phyloP scores from a whole-genome alignment of 92 coral and sea anemone species.

The Porites cylindrica region DNA sequence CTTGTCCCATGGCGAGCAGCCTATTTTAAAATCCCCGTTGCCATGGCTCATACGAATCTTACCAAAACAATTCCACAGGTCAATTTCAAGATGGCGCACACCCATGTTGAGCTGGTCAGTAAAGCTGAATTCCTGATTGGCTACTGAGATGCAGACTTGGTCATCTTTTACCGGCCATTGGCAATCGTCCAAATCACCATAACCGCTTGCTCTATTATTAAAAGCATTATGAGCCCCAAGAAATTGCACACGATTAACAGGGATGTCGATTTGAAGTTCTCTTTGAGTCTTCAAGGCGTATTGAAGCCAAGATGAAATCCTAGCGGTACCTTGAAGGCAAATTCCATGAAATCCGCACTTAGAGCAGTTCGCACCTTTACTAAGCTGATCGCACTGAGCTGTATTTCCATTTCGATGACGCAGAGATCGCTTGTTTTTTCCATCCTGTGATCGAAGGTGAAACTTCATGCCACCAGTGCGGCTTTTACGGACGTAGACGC shows the following conservation, averaged over 20 bases:
- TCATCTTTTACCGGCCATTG: conserved; percentile 77
- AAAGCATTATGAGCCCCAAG: conserved; percentile 85
- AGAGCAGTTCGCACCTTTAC: conserved; percentile 77
- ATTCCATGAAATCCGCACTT: conserved; percentile 80
- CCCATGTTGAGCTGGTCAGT: conserved; percentile 89
- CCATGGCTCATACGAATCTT: conserved; percentile 88
- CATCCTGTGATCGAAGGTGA: not conserved
- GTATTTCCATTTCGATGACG: not conserved
- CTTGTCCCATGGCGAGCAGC: conserved; percentile 89
- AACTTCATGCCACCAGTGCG: not conserved
- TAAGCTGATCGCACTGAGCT: conserved; percentile 58
- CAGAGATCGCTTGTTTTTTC: not conserved
- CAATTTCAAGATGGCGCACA: conserved; percentile 79
- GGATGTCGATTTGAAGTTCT: conserved; percentile 66
- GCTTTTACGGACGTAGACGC: not conserved
- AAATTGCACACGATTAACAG: conserved; percentile 74
- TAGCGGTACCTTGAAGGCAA: conserved; percentile 76
- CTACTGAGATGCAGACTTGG: conserved; percentile 73
- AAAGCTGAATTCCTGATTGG: conserved; percentile 94
- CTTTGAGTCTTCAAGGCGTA: conserved; percentile 87
- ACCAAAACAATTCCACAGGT: conserved; percentile 90
- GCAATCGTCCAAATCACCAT: conserved; percentile 83
- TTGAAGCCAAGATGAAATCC: conserved; percentile 76
- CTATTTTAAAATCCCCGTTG: conserved; percentile 54
- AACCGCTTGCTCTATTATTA: conserved; percentile 84